phyloP scores from a whole-genome alignment of 2,797 vertebrate species.

The Pseudochirops cupreus region DNA sequence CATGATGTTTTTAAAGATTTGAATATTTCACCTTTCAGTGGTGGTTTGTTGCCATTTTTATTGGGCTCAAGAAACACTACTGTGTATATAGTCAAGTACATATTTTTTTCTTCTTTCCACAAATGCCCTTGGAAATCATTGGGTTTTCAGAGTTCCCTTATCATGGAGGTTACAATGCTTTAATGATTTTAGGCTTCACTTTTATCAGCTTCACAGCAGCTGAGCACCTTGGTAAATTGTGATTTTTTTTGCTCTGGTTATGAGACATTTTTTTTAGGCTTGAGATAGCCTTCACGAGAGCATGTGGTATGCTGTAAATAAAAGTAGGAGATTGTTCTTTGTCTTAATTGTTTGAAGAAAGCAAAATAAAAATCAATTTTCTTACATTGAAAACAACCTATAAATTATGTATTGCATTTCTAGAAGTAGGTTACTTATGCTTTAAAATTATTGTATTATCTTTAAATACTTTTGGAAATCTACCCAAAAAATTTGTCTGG shows the following conservation, averaged over 20 bases:
- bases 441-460: not conserved
- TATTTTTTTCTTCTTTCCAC: not conserved
- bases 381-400: not conserved
- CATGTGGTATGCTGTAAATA: not conserved
- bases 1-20: not conserved
- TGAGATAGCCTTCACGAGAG: not conserved
- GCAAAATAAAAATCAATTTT: not conserved
- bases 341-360: not conserved
- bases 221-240: not conserved
- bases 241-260: not conserved
- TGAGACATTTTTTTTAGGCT: not conserved
- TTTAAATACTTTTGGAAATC: not conserved
- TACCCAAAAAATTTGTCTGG: not conserved
- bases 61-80: not conserved
- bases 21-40: not conserved
- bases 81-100: not conserved
- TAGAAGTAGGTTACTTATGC: not conserved
- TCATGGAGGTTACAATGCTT: not conserved
- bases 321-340: not conserved
- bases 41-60: not conserved
- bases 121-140: not conserved
- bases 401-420: not conserved
- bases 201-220: not conserved
- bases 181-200: not conserved
- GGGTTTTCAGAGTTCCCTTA: not conserved